Evolutionary conservation across 2,797 vertebrate genomes (phyloP).

Genomic region (Apodemus agrarius): DNA sequence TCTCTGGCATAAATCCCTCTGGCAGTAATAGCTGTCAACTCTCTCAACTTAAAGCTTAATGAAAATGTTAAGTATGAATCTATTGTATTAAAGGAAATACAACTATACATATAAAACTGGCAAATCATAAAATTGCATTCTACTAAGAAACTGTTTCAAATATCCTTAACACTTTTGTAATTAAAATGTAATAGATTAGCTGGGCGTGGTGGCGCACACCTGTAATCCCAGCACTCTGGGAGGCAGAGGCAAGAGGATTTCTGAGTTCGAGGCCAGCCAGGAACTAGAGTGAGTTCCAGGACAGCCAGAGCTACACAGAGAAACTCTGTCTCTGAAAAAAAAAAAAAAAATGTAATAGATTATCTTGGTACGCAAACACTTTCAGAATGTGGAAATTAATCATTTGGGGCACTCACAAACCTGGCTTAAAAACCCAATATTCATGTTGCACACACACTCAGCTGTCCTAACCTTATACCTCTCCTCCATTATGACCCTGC

Average conservation of each 20-base stretch:
- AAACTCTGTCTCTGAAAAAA: too few species aligned
- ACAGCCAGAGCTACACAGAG: too few species aligned
- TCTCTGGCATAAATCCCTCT: constrained; percentile 5
- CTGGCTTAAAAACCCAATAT: constrained; percentile 16
- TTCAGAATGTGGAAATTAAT: constrained; percentile 46
- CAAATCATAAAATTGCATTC: background rate
- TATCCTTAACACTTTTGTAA: constrained; percentile 30
- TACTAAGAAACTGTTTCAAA: constrained; percentile 41
- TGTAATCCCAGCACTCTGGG: too few species aligned
- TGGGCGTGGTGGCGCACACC: too few species aligned
- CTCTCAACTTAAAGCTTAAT: constrained; percentile 25
- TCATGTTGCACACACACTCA: background rate
- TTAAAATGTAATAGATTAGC: constrained; percentile 53
- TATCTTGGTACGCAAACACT: constrained; percentile 29
- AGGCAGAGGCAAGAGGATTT: too few species aligned
- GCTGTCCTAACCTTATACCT: constrained; percentile 40
- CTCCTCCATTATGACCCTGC: constrained; percentile 15
- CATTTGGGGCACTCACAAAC: constrained; percentile 1
- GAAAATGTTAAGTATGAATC: constrained; percentile 58
- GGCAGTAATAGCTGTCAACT: background rate
- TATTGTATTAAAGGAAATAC: constrained; percentile 28
- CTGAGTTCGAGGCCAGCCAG: too few species aligned
- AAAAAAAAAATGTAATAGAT: constrained; percentile 39
- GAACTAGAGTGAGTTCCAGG: too few species aligned
- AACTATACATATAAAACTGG: constrained; percentile 12